phyloP scores from a whole-genome alignment of 2,888 invertebrate genomes.

The Xylota sylvarum region DNA sequence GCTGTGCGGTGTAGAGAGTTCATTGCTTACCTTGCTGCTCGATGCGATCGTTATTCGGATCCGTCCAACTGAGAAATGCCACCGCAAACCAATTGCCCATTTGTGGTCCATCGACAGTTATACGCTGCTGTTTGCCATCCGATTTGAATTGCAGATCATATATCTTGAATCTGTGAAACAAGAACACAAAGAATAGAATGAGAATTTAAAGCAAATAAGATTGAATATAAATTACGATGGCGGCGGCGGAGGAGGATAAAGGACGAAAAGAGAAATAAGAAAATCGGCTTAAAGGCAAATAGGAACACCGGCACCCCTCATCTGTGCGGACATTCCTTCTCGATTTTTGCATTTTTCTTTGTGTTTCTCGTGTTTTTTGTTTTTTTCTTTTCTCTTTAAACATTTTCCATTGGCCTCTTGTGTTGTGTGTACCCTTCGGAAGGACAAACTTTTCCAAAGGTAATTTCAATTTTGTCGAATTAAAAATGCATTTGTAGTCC shows the following conservation, averaged over 20 bases:
- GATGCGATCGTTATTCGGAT: conserved; percentile 90
- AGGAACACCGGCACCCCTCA: conserved; percentile 10
- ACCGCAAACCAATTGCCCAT: conserved; percentile 93
- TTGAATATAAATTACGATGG: conserved; percentile 72
- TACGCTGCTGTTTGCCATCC: conserved; percentile 87
- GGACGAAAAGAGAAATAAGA: neutral
- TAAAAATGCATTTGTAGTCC: conserved; percentile 76
- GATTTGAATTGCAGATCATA: conserved; percentile 88
- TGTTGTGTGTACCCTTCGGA: conserved; percentile 11
- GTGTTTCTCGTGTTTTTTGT: neutral
- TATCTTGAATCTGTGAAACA: conserved; percentile 84
- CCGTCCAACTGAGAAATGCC: conserved; percentile 91
- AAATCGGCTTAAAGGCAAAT: conserved; percentile 68
- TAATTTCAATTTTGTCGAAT: conserved; percentile 76
- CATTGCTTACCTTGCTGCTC: conserved; percentile 89
- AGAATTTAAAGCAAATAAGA: conserved; percentile 62
- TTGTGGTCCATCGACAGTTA: conserved; percentile 88
- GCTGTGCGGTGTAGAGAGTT: too few relatives aligned
- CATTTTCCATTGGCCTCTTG: conserved; percentile 16
- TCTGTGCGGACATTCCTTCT: conserved; percentile 25
- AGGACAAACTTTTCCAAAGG: conserved; percentile 73
- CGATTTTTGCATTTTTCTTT: conserved; percentile 37
- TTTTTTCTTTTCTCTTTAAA: neutral
- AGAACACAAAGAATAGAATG: conserved; percentile 29
- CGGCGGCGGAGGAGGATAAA: neutral